Percentiles rank a stretch among this genome's conserved stretches.
Evolutionary conservation across 2,888 invertebrate genomes (phyloP).

Genomic region (Ornithoptera alexandrae): DNA sequence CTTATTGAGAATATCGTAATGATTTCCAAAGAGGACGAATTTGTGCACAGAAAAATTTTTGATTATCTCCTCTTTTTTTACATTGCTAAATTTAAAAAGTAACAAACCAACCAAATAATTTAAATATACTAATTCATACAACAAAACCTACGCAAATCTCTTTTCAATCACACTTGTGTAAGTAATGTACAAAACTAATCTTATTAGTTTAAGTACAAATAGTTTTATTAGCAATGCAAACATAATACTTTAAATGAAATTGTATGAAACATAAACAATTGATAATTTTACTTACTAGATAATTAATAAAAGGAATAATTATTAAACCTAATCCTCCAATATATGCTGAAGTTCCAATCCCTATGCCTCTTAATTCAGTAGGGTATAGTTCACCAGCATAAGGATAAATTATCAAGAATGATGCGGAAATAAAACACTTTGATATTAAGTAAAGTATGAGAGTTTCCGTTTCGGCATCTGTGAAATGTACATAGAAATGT

Average conservation of each 20-base stretch:
- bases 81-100: no score
- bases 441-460: constrained; percentile 88
- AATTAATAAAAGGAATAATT: constrained; percentile 94
- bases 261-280: background rate
- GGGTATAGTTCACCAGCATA: constrained; percentile 96
- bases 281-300: constrained; percentile 83
- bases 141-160: no score
- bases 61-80: no score
- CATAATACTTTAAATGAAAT: no score
- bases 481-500: constrained; percentile 31
- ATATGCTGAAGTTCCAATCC: constrained; percentile 94
- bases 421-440: constrained; percentile 93
- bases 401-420: constrained; percentile 94
- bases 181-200: no score
- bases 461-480: constrained; percentile 87
- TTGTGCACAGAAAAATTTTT: background rate
- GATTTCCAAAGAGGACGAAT: background rate
- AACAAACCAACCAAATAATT: no score
- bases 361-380: constrained; percentile 92
- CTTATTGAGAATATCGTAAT: background rate
- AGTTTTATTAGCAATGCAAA: no score
- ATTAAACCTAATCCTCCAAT: constrained; percentile 93
- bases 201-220: no score
- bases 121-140: no score
- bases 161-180: no score